Conservation (phyloP, 2,113 vertebrate species). For the Crocuta crocuta region DNA sequence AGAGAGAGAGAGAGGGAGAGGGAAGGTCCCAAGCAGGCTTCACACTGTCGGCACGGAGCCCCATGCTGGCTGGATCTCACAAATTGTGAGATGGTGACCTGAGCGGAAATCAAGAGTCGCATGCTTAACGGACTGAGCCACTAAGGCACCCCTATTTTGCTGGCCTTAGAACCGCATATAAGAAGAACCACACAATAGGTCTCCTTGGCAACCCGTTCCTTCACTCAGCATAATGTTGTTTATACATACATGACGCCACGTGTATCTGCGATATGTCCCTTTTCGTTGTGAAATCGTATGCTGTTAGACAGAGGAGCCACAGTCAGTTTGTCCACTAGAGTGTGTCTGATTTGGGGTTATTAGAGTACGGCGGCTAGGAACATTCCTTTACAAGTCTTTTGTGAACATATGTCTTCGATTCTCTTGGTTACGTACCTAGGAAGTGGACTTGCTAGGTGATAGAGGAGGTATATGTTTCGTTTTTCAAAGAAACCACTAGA, state of each 20-base stretch:
- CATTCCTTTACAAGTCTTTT: neutral
- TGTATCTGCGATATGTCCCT: neutral
- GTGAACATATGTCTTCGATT: neutral
- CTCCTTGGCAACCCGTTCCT: neutral
- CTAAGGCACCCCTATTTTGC: no score
- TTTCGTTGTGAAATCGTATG: neutral
- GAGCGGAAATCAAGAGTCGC: no score
- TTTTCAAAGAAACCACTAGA: conserved; percentile 22
- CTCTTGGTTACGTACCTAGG: neutral
- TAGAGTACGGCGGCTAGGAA: neutral
- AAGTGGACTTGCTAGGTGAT: neutral
- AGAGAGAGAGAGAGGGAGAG: no score
- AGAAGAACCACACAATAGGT: neutral
- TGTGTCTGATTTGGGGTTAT: neutral
- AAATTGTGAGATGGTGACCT: no score
- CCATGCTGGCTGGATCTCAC: no score
- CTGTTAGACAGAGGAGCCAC: accelerated
- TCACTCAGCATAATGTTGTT: neutral
- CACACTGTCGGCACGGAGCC: no score
- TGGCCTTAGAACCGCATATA: neutral
- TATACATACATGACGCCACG: neutral
- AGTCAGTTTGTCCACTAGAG: neutral
- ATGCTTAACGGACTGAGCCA: no score
- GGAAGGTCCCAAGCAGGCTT: no score
- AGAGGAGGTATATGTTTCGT: neutral